phyloP scores from a whole-genome alignment of 2,113 vertebrate species.

The Mola mola region DNA sequence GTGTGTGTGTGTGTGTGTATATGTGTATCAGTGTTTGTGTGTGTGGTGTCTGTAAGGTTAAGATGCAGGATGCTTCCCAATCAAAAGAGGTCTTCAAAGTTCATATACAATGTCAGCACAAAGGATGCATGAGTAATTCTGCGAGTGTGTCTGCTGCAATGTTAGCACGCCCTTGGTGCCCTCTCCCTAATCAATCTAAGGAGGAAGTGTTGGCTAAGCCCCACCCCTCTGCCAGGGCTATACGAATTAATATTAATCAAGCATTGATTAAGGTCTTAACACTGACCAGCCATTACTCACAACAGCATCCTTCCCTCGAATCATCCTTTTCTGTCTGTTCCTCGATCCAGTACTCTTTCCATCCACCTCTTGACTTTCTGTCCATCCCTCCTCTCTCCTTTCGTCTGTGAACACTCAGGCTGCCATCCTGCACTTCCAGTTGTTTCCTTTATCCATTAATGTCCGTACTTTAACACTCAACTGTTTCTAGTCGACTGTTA shows the following conservation, averaged over 20 bases:
- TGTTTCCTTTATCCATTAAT: not conserved
- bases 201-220: conserved; percentile 75
- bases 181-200: conserved; percentile 76
- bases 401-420: not conserved
- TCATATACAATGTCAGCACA: conserved; percentile 62
- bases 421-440: not conserved
- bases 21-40: conserved; percentile 17
- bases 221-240: conserved; percentile 68
- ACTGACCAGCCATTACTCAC: conserved; percentile 77
- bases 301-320: conserved; percentile 33
- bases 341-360: conserved; percentile 9
- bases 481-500: not conserved
- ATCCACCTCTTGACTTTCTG: conserved; percentile 7
- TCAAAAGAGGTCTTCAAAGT: conserved; percentile 44
- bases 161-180: conserved; percentile 72
- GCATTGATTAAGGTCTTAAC: conserved; percentile 82
- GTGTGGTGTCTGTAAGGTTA: conserved; percentile 30
- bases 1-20: conserved; percentile 2
- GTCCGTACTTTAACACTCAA: not conserved
- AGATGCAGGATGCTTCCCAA: conserved; percentile 54
- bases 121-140: conserved; percentile 57
- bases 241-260: conserved; percentile 84
- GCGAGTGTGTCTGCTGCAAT: conserved; percentile 40
- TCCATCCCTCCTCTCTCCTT: not conserved
- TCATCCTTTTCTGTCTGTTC: conserved; percentile 40